Evolutionary conservation across 2,888 invertebrate genomes (phyloP).

Genomic region (Scaeva pyrastri): DNA sequence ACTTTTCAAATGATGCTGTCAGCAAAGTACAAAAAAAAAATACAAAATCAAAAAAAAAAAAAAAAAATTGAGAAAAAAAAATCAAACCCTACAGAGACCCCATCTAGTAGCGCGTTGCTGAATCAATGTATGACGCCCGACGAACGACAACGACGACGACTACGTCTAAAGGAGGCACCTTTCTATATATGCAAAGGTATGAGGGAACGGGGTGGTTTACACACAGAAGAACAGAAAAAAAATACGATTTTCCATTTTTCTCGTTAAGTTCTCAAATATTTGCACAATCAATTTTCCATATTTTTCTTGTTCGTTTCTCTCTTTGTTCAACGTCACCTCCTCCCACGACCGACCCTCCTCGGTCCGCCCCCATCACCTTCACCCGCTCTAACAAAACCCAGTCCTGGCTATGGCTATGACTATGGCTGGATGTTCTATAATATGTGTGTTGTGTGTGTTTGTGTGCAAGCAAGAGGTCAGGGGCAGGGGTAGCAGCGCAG

Average conservation of each 20-base stretch:
- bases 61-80: neutral
- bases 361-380: neutral
- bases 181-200: neutral
- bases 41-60: conserved; percentile 20
- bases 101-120: conserved; percentile 18
- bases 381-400: neutral
- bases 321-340: conserved; percentile 22
- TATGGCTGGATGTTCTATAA: neutral
- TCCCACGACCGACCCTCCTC: neutral
- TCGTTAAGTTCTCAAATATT: conserved; percentile 80
- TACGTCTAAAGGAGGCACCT: conserved; percentile 4
- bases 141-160: conserved; percentile 10
- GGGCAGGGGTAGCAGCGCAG: too few relatives aligned
- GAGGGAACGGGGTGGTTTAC: conserved; percentile 7
- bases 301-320: conserved; percentile 42
- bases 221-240: neutral
- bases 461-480: too few relatives aligned
- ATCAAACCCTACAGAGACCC: neutral
- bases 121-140: conserved; percentile 44
- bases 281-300: conserved; percentile 78
- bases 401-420: neutral
- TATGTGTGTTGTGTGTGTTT: neutral
- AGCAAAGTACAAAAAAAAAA: conserved; percentile 33
- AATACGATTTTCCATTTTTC: conserved; percentile 67
- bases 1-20: conserved; percentile 53